Conservation (phyloP, 2,797 vertebrate genomes). For the Urocyon cinereoargenteus region DNA sequence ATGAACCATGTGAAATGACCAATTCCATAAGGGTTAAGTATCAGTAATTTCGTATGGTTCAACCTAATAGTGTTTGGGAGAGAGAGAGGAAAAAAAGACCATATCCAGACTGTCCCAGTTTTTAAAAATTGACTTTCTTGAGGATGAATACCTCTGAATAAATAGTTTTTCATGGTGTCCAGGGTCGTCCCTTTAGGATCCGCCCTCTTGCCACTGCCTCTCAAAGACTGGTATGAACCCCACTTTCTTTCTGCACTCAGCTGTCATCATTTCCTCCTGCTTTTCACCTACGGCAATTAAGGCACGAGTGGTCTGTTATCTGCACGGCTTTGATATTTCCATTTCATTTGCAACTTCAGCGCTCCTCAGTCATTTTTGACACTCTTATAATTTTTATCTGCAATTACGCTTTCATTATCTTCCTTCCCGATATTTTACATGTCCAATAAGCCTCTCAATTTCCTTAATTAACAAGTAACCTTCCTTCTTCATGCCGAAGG, state of each 20-base stretch:
- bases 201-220: constrained; percentile 18
- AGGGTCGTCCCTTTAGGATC: background rate
- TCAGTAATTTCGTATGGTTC: background rate
- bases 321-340: constrained; percentile 68
- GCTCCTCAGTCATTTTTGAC: constrained; percentile 79
- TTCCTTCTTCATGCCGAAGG: constrained; percentile 67
- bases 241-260: background rate
- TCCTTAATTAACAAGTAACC: constrained; percentile 83
- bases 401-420: constrained; percentile 81
- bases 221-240: background rate
- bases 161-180: background rate
- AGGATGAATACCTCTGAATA: constrained; percentile 28
- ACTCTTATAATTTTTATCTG: constrained; percentile 81
- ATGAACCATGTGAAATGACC: background rate
- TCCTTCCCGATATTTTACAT: constrained; percentile 77
- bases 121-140: background rate
- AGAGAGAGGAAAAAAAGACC: background rate
- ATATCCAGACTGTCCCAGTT: background rate
- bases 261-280: constrained; percentile 6
- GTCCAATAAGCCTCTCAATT: constrained; percentile 78
- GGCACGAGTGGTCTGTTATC: constrained; percentile 54
- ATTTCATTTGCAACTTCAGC: constrained; percentile 78
- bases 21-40: background rate
- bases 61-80: background rate
- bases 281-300: constrained; percentile 75